phyloP scores from a whole-genome alignment of 1,140 invertebrate genomes.

The Drosophila hydei region DNA sequence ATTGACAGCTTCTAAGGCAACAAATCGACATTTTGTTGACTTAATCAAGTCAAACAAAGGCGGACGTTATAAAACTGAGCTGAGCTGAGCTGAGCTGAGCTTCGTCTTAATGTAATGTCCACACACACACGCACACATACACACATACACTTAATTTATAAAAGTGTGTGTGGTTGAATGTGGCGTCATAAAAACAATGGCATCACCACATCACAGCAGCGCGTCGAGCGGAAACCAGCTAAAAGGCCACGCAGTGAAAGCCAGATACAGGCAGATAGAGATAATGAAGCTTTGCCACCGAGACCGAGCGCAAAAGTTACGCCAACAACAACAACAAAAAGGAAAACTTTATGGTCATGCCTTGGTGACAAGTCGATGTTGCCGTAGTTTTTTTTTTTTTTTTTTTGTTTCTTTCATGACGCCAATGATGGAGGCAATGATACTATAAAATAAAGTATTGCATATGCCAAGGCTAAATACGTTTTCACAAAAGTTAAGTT shows the following conservation, averaged over 20 bases:
- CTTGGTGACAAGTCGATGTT: conserved; percentile 35
- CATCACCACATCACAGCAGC: conserved; percentile 53
- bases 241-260: conserved; percentile 65
- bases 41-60: conserved; percentile 40
- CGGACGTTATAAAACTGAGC: conserved; percentile 34
- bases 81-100: conserved; percentile 35
- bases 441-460: conserved; percentile 47
- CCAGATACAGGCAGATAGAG: conserved; percentile 3
- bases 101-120: conserved; percentile 21
- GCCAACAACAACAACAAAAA: conserved; percentile 6
- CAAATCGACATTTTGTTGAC: conserved; percentile 41
- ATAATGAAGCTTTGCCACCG: neutral
- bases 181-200: conserved; percentile 72
- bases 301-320: conserved; percentile 34
- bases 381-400: neutral
- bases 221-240: conserved; percentile 72
- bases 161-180: conserved; percentile 27
- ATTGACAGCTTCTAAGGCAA: conserved; percentile 37
- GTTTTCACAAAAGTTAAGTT: neutral
- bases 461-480: conserved; percentile 56
- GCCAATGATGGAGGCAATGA: conserved; percentile 34
- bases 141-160: neutral
- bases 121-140: conserved; percentile 8
- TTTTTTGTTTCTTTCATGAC: conserved; percentile 21
- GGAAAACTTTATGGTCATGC: conserved; percentile 42